Evolutionary conservation across 1,140 invertebrate species (phyloP).

Genomic region (Ceratina japonica): DNA sequence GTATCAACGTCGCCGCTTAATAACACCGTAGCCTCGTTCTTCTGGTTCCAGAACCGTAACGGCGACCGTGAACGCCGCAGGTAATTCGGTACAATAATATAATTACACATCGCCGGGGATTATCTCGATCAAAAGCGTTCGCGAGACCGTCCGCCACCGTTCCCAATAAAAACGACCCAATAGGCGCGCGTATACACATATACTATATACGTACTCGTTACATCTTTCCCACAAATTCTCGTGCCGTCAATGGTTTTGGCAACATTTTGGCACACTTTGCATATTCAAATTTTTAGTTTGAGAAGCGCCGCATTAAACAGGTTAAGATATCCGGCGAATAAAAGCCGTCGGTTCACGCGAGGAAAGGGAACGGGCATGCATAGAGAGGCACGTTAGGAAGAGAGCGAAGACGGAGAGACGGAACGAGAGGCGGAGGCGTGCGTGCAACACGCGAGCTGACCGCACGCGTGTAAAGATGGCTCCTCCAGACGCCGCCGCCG

Average conservation of each 20-base stretch:
- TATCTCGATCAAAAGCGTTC: conserved; percentile 64
- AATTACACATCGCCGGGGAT: conserved; percentile 73
- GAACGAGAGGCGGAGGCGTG: conserved; percentile 56
- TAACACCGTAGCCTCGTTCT: conserved; percentile 68
- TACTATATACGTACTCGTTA: too few species aligned
- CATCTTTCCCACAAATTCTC: too few species aligned
- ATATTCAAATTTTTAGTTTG: too few species aligned
- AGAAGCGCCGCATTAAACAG: too few species aligned
- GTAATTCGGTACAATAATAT: conserved; percentile 78
- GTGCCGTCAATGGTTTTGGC: too few species aligned
- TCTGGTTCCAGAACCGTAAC: conserved; percentile 54
- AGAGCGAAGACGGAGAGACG: conserved; percentile 14
- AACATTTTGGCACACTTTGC: too few species aligned
- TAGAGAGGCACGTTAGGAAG: background rate
- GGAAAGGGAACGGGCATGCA: background rate
- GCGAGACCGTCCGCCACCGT: too few species aligned
- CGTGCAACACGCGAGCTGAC: conserved; percentile 74
- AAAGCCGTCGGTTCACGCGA: background rate
- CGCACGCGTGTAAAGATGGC: conserved; percentile 75
- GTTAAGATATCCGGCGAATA: too few species aligned
- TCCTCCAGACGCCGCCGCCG: conserved; percentile 36
- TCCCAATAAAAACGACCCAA: too few species aligned
- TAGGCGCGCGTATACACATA: too few species aligned
- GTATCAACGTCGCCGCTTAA: conserved; percentile 76
- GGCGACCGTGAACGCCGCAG: conserved; percentile 53